These are phyloP conservation scores for Bubalus kerabau DNA, from an alignment of 2,113 vertebrate species.

Conservation along the genomic window DNA sequence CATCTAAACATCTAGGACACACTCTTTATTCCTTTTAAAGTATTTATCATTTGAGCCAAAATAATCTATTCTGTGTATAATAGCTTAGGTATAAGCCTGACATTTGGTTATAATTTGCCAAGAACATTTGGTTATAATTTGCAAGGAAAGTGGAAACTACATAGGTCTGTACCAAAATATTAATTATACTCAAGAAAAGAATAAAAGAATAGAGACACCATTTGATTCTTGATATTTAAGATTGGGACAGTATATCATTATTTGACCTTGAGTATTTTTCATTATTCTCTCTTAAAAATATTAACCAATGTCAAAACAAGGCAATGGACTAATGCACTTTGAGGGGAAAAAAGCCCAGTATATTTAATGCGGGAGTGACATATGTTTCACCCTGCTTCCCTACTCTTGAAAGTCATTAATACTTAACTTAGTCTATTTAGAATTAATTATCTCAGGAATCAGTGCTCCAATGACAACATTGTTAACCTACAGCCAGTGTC, in stretches of 20 bases:
- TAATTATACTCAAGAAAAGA: background rate
- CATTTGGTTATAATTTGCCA: background rate
- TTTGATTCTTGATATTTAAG: background rate
- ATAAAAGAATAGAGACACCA: background rate
- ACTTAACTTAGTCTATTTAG: conserved; percentile 29
- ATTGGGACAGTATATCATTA: background rate
- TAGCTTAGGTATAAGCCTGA: background rate
- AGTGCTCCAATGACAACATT: background rate
- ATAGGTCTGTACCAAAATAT: background rate
- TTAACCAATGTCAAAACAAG: background rate
- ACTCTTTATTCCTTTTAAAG: background rate
- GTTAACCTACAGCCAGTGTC: background rate
- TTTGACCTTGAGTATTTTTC: background rate
- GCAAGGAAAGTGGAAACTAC: background rate
- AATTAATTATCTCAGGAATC: conserved; percentile 28
- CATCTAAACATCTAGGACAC: background rate
- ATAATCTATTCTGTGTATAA: background rate
- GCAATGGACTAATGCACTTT: background rate
- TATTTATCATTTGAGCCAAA: background rate
- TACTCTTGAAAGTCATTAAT: conserved; percentile 34
- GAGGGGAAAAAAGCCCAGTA: background rate
- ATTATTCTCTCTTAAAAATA: background rate
- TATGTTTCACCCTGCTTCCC: background rate
- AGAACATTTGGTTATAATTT: background rate
- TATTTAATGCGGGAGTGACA: background rate